Conservation (phyloP, 2,888 invertebrate species). For the Zhuqinia jingwanae region DNA sequence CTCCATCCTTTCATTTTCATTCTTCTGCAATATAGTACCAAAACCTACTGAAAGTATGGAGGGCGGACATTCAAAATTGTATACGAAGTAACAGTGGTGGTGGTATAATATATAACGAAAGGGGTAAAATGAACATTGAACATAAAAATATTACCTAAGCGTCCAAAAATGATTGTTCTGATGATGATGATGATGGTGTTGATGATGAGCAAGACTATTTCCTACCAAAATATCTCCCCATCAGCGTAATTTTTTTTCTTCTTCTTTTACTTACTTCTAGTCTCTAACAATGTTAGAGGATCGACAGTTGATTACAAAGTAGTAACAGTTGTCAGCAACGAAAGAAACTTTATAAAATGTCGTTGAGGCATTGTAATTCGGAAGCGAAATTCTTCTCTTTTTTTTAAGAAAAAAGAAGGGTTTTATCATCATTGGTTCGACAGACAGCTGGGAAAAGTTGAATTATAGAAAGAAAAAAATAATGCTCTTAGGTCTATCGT, state of each 20-base stretch:
- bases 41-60: no score
- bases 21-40: neutral
- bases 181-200: no score
- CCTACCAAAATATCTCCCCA: slow-evolving; percentile 34
- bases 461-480: no score
- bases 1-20: slow-evolving; percentile 50
- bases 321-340: no score
- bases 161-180: slow-evolving; percentile 16
- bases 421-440: no score
- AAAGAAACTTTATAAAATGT: no score
- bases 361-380: no score
- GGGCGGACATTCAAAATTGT: neutral
- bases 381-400: no score
- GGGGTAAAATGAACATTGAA: neutral
- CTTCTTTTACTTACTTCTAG: no score
- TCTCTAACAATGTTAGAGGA: slow-evolving; percentile 43
- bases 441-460: no score
- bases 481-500: no score
- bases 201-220: slow-evolving; percentile 19
- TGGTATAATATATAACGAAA: neutral
- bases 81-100: neutral
- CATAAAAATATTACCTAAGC: neutral
- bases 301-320: slow-evolving; percentile 26
- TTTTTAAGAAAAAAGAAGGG: no score
- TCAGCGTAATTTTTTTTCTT: slow-evolving; percentile 51